Conservation (phyloP, 2,113 vertebrate genomes). For the Diadophis punctatus region DNA sequence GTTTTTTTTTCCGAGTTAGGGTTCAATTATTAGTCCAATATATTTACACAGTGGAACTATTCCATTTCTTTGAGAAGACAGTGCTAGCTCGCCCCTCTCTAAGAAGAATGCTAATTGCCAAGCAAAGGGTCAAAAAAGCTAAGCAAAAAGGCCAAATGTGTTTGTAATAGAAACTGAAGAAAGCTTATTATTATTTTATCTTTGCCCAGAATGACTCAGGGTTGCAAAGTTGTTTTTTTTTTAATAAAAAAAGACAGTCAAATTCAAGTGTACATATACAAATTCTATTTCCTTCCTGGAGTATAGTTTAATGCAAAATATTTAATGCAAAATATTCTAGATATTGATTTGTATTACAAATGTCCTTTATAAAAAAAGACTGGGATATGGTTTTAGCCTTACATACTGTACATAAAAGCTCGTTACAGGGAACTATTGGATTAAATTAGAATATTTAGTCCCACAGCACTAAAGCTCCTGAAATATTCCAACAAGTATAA, state of each 20-base stretch:
- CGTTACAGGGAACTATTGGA: background rate
- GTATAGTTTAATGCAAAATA: background rate
- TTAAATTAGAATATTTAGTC: background rate
- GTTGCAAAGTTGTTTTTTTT: background rate
- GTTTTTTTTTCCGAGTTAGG: background rate
- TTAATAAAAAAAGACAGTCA: background rate
- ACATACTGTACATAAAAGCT: background rate
- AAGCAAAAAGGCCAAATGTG: constrained; percentile 35
- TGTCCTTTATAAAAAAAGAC: background rate
- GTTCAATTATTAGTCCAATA: constrained; percentile 34
- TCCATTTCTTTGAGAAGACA: constrained; percentile 45
- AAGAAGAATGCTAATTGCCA: constrained; percentile 52
- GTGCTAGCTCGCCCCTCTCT: constrained; percentile 33
- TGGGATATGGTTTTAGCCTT: background rate
- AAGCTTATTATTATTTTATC: background rate
- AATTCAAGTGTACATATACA: background rate
- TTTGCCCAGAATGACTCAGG: background rate
- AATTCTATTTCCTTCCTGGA: background rate
- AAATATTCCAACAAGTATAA: background rate
- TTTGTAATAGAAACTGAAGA: constrained; percentile 30
- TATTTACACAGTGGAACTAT: constrained; percentile 58
- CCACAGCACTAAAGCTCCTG: background rate
- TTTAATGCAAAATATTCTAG: background rate
- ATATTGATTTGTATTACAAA: background rate
- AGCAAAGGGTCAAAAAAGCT: constrained; percentile 46